A percentile compares a stretch with the other conserved stretches of the same genome.
Evolutionary conservation across 2,797 vertebrate species (phyloP).

Genomic region (Bradypodion ventrale): DNA sequence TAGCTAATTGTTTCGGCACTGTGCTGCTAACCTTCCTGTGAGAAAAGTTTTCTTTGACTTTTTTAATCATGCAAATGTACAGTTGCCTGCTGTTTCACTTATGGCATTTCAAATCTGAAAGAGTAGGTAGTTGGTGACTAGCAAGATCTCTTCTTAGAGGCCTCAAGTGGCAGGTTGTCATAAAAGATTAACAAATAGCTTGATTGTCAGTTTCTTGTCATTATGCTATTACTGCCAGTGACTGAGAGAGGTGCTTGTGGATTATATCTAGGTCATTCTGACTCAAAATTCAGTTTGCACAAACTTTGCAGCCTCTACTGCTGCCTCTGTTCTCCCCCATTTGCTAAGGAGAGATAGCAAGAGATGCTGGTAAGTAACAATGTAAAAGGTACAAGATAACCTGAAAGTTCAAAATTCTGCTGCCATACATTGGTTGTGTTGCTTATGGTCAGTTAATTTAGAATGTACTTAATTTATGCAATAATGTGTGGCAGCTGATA

Average conservation of each 20-base stretch:
- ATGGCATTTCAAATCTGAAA: background rate
- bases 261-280: background rate
- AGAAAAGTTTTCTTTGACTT: background rate
- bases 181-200: no score
- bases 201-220: no score
- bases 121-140: background rate
- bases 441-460: background rate
- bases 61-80: background rate
- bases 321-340: background rate
- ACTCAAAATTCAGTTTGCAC: background rate
- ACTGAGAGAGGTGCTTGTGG: no score
- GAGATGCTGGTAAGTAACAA: background rate
- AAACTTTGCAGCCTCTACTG: background rate
- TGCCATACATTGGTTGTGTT: background rate
- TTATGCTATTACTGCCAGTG: no score
- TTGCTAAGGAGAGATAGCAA: background rate
- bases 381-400: background rate
- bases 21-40: accelerated
- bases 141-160: background rate
- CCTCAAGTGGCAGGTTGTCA: no score
- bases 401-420: background rate
- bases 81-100: background rate
- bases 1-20: background rate
- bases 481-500: background rate
- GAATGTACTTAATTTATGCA: background rate